phyloP scores from a whole-genome alignment of 2,113 vertebrate genomes.

The Phalacrocorax aristotelis region DNA sequence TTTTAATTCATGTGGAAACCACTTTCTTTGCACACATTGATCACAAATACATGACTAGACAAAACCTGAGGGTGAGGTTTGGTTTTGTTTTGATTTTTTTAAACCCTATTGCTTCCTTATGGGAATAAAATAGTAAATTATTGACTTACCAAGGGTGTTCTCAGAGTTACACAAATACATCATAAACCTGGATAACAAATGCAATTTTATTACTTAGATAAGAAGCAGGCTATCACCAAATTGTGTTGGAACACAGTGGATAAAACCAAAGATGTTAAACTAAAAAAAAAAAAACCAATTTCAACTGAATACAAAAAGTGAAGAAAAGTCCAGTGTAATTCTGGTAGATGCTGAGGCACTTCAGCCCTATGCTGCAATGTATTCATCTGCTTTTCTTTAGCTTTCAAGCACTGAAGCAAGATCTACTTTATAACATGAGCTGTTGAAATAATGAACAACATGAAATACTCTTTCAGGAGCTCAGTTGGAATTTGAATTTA shows the following conservation, averaged over 20 bases:
- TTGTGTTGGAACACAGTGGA: not conserved
- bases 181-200: not conserved
- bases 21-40: not conserved
- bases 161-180: not conserved
- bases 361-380: not conserved
- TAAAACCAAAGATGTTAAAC: not conserved
- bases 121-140: constrained; percentile 11
- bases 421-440: not conserved
- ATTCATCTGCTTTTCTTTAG: not conserved
- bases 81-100: not conserved
- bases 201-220: not conserved
- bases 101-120: not conserved
- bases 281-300: not conserved
- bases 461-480: not conserved
- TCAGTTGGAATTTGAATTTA: not conserved
- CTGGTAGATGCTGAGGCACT: not conserved
- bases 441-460: not conserved
- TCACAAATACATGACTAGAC: not conserved
- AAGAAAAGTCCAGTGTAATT: not conserved
- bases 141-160: not conserved
- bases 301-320: not conserved
- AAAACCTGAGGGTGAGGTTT: not conserved
- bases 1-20: not conserved
- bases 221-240: not conserved
- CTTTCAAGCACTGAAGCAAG: not conserved